Evolutionary conservation across 2,797 vertebrate species (phyloP), one percentile per base, ranked within the genome.

Genomic region (Pseudochromis fuscus): DNA sequence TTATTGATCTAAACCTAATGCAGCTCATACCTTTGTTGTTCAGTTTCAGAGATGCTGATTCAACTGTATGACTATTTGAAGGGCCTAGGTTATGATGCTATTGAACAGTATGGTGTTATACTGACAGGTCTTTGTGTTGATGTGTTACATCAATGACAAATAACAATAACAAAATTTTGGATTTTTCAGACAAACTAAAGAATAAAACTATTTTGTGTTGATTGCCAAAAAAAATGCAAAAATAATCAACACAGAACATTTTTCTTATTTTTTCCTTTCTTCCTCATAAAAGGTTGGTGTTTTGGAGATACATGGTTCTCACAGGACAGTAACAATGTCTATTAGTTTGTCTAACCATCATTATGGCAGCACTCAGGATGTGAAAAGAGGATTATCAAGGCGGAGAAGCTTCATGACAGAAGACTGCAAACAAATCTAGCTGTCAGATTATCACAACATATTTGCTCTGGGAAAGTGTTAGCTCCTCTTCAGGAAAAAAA

Each of bases 381-480:
- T 71, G 65, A 76, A 75, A 81, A 86, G 82, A 75, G 67, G 72
- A 79, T 77, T 81, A 82, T 60, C 75, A 53, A 30, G n/a, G 30
- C 24, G n/a, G 63, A 77, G 35, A 64, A 33, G 46, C n/a, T 42
- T 5, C 11, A 16, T 24, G 63, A 61, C 28, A 30, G 70, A 78
- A 68, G 12, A 30, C 37, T 50, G 35, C n/a, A 35, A 63, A 75
- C 44, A 60, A 65, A 58, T 69, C 56, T 45, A 28, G 40, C 67
- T 67, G 74, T 77, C 61, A 81, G 69, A 81, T 88, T 64, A 82
- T 30, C 24, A 28, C 28, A 51, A 60, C 60, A 16, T n/a, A 57
- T 67, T 57, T 71, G 50, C 55, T 72, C 64, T 74, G 23, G 37
- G 55, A n/a, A n/a, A n/a, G n/a, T n/a, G n/a, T n/a, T n/a, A n/a